These are phyloP conservation scores for Noturus placidus DNA, from an alignment of 2,113 vertebrate genomes.

Conservation along the genomic window DNA sequence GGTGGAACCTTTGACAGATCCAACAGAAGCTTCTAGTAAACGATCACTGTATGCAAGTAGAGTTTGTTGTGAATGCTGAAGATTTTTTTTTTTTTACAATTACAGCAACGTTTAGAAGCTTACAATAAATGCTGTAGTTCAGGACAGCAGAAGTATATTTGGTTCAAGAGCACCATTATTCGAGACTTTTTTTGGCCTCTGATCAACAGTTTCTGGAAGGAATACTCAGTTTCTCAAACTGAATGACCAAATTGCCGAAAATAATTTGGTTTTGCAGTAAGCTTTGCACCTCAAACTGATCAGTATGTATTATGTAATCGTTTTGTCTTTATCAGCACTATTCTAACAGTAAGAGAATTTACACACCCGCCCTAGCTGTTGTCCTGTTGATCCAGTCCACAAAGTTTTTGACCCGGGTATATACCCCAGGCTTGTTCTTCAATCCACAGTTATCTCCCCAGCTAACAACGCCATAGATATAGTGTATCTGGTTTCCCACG, in stretches of 20 bases:
- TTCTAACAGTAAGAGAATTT: background rate
- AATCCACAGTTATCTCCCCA: constrained; percentile 87
- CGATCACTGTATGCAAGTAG: background rate
- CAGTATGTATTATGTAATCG: background rate
- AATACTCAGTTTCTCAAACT: background rate
- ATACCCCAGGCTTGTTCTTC: constrained; percentile 87
- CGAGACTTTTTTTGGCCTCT: background rate
- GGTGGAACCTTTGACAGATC: background rate
- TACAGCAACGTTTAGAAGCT: background rate
- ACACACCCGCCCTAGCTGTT: constrained; percentile 44
- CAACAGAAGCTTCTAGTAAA: no score
- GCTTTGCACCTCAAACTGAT: background rate
- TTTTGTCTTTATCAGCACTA: background rate
- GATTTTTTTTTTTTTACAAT: background rate
- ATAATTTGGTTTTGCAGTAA: background rate
- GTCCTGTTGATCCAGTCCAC: constrained; percentile 81
- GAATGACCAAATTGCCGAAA: background rate
- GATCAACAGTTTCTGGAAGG: background rate
- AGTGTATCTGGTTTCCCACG: constrained; percentile 60
- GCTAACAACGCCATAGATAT: constrained; percentile 87
- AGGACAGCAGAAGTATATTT: background rate
- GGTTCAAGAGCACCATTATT: background rate
- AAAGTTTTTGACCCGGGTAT: constrained; percentile 78
- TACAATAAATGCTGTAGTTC: background rate
- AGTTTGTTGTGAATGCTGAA: background rate